Conservation (phyloP, 1,140 invertebrate species). For the Helicoverpa armigera region DNA sequence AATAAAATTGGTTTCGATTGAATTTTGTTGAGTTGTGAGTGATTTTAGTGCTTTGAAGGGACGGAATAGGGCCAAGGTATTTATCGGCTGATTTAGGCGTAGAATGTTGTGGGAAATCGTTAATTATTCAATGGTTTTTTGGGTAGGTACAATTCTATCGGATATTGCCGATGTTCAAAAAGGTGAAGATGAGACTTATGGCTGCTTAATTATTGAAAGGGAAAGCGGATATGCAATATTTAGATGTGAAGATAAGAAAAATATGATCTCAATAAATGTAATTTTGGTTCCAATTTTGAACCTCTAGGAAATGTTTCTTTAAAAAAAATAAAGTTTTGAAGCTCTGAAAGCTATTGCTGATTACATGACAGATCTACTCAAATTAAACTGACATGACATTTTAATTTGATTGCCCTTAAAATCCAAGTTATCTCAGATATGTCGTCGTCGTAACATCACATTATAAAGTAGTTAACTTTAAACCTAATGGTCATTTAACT, state of each 20-base stretch:
- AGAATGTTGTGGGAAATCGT: not conserved
- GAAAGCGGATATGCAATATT: too few species aligned
- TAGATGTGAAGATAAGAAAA: too few species aligned
- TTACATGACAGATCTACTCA: not conserved
- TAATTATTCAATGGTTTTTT: too few species aligned
- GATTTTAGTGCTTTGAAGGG: conserved; percentile 26
- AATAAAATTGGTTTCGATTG: conserved; percentile 45
- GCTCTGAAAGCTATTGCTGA: too few species aligned
- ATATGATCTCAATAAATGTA: too few species aligned
- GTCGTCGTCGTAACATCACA: conserved; percentile 6
- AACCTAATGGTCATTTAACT: conserved; percentile 11
- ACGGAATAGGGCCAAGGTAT: conserved; percentile 37
- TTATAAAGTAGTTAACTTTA: conserved; percentile 30
- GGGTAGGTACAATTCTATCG: too few species aligned
- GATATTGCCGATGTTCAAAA: too few species aligned
- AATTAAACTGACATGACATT: not conserved
- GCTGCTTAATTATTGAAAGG: too few species aligned
- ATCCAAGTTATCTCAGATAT: not conserved
- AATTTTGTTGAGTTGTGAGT: conserved; percentile 34
- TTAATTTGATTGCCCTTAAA: not conserved
- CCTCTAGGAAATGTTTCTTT: too few species aligned
- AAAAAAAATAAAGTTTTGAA: too few species aligned
- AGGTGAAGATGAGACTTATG: too few species aligned
- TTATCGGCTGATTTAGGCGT: not conserved
- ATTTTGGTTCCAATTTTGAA: too few species aligned